These are phyloP conservation scores for Drosophila sulfurigaster DNA, from an alignment of 1,140 invertebrate species.

Conservation along the genomic window DNA sequence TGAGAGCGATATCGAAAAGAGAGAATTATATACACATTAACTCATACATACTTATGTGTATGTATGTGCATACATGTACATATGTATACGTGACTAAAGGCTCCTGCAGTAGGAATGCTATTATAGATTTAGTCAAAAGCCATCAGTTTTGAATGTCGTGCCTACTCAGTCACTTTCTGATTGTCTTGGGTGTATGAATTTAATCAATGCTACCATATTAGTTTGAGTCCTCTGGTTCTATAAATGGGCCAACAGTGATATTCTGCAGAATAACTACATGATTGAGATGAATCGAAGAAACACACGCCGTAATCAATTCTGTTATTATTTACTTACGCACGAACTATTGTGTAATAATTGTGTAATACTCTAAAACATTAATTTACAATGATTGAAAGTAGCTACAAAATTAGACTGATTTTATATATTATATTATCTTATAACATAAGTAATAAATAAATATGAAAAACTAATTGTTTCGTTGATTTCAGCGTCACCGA, in stretches of 20 bases:
- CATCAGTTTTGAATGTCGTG: slow-evolving; percentile 59
- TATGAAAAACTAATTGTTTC: background rate
- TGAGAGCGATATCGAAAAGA: slow-evolving; percentile 13
- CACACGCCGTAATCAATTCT: too few species aligned
- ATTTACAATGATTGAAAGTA: too few species aligned
- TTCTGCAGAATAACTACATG: slow-evolving; percentile 1
- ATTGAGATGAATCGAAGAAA: too few species aligned
- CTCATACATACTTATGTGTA: background rate
- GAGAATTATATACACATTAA: background rate
- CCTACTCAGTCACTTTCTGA: slow-evolving; percentile 38
- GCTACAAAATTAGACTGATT: background rate
- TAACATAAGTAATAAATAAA: background rate
- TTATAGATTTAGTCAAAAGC: slow-evolving; percentile 69
- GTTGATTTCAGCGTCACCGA: background rate
- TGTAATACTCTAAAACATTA: slow-evolving; percentile 6
- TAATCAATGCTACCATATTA: slow-evolving; percentile 40
- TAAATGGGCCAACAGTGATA: background rate
- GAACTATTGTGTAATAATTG: slow-evolving; percentile 36
- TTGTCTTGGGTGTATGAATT: slow-evolving; percentile 33
- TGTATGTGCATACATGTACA: background rate
- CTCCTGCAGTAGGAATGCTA: slow-evolving; percentile 26
- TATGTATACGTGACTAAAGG: slow-evolving; percentile 3
- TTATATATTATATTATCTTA: background rate
- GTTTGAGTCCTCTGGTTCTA: background rate
- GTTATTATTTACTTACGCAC: background rate